phyloP scores from a whole-genome alignment of 2,797 vertebrate species.

The Chrysocyon brachyurus region DNA sequence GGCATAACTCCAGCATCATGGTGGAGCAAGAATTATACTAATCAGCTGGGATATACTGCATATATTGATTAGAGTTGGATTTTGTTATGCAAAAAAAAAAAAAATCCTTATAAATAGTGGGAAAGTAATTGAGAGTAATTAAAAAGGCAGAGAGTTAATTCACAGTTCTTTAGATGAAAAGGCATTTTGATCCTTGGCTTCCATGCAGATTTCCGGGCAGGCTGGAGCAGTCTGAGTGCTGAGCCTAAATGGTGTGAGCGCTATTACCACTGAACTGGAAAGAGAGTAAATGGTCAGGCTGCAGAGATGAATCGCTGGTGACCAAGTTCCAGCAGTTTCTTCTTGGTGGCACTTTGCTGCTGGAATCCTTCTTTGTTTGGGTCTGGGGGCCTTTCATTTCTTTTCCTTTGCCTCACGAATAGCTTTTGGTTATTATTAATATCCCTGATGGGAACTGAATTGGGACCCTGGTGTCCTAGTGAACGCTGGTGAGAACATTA shows the following conservation, averaged over 20 bases:
- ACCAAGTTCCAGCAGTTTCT: background rate
- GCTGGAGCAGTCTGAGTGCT: background rate
- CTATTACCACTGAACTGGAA: constrained; percentile 55
- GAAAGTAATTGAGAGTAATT: constrained; percentile 82
- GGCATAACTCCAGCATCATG: constrained; percentile 47
- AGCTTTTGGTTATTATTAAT: constrained; percentile 37
- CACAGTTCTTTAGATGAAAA: constrained; percentile 71
- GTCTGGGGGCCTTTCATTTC: background rate
- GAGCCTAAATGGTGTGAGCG: constrained; percentile 22
- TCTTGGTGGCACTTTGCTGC: background rate
- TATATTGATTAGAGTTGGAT: constrained; percentile 74
- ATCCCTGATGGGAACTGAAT: background rate
- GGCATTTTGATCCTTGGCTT: constrained; percentile 69
- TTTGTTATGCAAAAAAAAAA: constrained; percentile 80
- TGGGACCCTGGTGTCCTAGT: background rate
- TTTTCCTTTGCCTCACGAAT: background rate
- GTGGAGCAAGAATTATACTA: constrained; percentile 56
- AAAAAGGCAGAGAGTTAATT: constrained; percentile 76
- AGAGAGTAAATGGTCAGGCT: background rate
- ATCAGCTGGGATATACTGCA: constrained; percentile 72
- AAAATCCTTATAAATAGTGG: constrained; percentile 63
- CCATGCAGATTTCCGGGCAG: constrained; percentile 33
- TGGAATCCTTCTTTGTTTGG: constrained; percentile 46
- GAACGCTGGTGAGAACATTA: background rate
- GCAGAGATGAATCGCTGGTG: background rate